Conservation (phyloP, 2,888 invertebrate genomes). For the Amphipoea lucens region DNA sequence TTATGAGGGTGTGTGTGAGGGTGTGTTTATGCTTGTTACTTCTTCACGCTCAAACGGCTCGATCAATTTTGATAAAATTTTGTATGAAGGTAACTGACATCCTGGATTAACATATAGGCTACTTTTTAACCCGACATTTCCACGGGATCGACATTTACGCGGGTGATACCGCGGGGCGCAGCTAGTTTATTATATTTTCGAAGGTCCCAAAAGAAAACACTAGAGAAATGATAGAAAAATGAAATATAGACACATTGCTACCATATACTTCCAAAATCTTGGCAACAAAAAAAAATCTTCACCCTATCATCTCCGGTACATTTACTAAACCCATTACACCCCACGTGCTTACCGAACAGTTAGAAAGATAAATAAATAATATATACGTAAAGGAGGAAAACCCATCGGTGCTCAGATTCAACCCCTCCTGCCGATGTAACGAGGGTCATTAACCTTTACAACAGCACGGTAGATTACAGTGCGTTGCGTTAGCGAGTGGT, state of each 20-base stretch:
- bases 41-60: too few species aligned
- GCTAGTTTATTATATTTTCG: too few species aligned
- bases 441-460: slow-evolving; percentile 68
- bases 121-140: too few species aligned
- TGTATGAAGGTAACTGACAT: too few species aligned
- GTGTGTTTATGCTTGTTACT: too few species aligned
- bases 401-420: slow-evolving; percentile 67
- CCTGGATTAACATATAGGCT: too few species aligned
- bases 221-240: slow-evolving; percentile 1
- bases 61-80: too few species aligned
- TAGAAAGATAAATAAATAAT: slow-evolving; percentile 70
- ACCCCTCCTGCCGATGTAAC: slow-evolving; percentile 59
- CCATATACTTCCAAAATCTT: slow-evolving; percentile 10
- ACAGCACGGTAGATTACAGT: slow-evolving; percentile 62
- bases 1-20: too few species aligned
- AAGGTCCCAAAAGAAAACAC: neutral
- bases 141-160: too few species aligned
- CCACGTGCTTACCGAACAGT: slow-evolving; percentile 64
- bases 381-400: slow-evolving; percentile 61
- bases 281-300: slow-evolving; percentile 42
- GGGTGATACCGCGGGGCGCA: too few species aligned
- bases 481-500: slow-evolving; percentile 50
- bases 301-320: slow-evolving; percentile 66
- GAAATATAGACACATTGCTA: slow-evolving; percentile 10
- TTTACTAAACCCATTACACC: slow-evolving; percentile 66